Evolutionary conservation across 2,113 vertebrate species (phyloP).

Genomic region (Tretioscincus oriximinensis): DNA sequence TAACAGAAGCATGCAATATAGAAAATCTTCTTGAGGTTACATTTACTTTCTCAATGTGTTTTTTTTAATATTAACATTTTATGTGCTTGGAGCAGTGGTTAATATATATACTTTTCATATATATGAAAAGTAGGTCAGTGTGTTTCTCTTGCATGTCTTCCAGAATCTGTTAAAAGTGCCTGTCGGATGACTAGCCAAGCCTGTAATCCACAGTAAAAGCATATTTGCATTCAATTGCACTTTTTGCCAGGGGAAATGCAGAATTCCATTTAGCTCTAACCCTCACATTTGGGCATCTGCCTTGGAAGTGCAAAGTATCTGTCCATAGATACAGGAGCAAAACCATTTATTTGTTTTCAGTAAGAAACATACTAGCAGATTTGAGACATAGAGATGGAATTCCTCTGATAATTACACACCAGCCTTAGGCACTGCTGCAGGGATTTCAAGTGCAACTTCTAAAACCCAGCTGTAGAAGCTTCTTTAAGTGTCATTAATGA

Average conservation of each 20-base stretch:
- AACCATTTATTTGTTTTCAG: slow-evolving; percentile 36
- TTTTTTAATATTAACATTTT: slow-evolving; percentile 36
- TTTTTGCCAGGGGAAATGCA: slow-evolving; percentile 46
- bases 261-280: slow-evolving; percentile 52
- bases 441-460: slow-evolving; percentile 42
- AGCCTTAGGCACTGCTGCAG: slow-evolving; percentile 60
- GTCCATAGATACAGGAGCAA: slow-evolving; percentile 52
- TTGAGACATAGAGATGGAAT: background rate
- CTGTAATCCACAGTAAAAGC: slow-evolving; percentile 57
- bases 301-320: slow-evolving; percentile 45
- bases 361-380: slow-evolving; percentile 39
- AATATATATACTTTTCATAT: too few species aligned
- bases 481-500: slow-evolving; percentile 38
- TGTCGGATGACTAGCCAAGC: slow-evolving; percentile 63
- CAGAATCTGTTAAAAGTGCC: slow-evolving; percentile 68
- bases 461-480: slow-evolving; percentile 53
- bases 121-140: slow-evolving; percentile 70
- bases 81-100: slow-evolving; percentile 31
- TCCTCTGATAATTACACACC: slow-evolving; percentile 48
- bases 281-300: slow-evolving; percentile 53
- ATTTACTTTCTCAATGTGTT: slow-evolving; percentile 42
- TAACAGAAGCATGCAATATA: slow-evolving; percentile 35
- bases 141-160: slow-evolving; percentile 55
- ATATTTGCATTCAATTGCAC: slow-evolving; percentile 49
- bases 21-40: slow-evolving; percentile 19